Percentiles rank a stretch among this genome's conserved stretches.
These are phyloP conservation scores for Alligator sinensis DNA, from an alignment of 2,113 vertebrate genomes.

Conservation along the genomic window DNA sequence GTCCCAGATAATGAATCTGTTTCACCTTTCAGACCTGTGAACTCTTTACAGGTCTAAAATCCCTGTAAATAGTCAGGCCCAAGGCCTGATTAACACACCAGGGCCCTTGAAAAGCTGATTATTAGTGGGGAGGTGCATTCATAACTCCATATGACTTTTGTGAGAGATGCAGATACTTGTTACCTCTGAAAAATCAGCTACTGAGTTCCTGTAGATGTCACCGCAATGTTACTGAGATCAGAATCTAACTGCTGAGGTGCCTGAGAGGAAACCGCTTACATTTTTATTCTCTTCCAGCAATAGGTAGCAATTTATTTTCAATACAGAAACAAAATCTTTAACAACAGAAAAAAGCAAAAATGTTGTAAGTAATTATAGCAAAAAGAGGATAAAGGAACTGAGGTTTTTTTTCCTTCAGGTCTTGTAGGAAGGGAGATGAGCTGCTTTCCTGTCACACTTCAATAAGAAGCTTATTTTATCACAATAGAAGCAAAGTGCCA, in stretches of 20 bases:
- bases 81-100: background rate
- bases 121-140: background rate
- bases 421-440: background rate
- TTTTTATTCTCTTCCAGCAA: background rate
- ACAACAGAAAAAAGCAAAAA: background rate
- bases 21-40: background rate
- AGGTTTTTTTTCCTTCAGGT: background rate
- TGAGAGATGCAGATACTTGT: background rate
- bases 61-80: background rate
- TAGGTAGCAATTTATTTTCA: background rate
- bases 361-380: background rate
- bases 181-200: background rate
- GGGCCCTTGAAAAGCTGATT: background rate
- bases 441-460: background rate
- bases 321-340: background rate
- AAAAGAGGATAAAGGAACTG: background rate
- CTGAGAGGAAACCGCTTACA: background rate
- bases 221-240: background rate
- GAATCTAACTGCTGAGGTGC: background rate
- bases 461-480: background rate
- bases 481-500: conserved; percentile 27
- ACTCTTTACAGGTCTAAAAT: background rate
- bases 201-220: background rate
- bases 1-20: background rate
- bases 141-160: background rate